phyloP scores from a whole-genome alignment of 2,888 invertebrate genomes.

The Drosophila demipolita region DNA sequence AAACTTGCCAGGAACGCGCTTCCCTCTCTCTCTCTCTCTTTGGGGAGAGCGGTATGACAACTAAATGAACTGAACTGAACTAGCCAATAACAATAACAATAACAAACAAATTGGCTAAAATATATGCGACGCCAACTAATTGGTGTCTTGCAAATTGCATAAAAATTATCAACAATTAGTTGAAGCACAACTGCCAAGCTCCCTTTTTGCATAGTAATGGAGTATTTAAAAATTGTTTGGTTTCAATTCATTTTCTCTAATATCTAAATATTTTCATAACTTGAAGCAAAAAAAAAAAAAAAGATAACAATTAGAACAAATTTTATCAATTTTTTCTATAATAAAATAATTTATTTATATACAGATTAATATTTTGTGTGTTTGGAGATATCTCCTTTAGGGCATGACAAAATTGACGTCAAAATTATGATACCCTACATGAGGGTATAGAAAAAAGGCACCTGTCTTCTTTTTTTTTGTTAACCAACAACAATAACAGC shows the following conservation, averaged over 20 bases:
- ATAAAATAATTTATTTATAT: not conserved
- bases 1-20: slow-evolving; percentile 20
- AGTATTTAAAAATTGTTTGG: not conserved
- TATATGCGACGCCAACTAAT: slow-evolving; percentile 5
- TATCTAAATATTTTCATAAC: slow-evolving; percentile 8
- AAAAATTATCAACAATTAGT: slow-evolving; percentile 30
- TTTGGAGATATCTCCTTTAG: not conserved
- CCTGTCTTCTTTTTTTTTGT: not conserved
- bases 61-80: slow-evolving; percentile 32
- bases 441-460: not conserved
- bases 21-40: not conserved
- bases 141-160: slow-evolving; percentile 11
- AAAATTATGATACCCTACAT: not conserved
- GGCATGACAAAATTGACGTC: not conserved
- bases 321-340: not conserved
- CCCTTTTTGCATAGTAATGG: not conserved
- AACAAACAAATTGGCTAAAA: slow-evolving; percentile 8
- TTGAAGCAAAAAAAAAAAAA: not conserved
- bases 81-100: not conserved
- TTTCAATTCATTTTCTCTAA: not conserved
- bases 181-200: not conserved
- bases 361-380: not conserved
- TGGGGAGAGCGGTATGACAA: slow-evolving; percentile 9
- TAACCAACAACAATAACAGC: slow-evolving; percentile 18
- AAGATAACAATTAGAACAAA: not conserved